Percentiles rank a stretch among this genome's conserved stretches.
These are phyloP conservation scores for Grantiella picta DNA, from an alignment of 2,113 vertebrate genomes.

Conservation along the genomic window DNA sequence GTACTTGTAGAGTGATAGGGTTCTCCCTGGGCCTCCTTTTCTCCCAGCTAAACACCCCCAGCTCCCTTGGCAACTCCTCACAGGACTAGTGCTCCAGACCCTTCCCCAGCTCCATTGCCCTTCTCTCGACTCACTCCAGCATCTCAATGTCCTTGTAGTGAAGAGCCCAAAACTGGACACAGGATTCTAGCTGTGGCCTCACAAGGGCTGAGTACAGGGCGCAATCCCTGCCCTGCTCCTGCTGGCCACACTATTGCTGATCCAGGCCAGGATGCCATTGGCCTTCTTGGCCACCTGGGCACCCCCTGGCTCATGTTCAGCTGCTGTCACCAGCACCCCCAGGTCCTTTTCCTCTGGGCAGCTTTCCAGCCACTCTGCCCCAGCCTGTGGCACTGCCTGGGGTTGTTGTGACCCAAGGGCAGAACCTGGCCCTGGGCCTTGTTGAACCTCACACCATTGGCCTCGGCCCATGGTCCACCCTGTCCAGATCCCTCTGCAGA, in stretches of 20 bases:
- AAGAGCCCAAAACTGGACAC: not conserved
- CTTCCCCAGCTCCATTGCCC: accelerated
- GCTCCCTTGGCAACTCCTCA: not conserved
- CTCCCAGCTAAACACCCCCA: not conserved
- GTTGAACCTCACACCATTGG: not conserved
- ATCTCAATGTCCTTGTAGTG: not conserved
- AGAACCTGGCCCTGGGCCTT: accelerated
- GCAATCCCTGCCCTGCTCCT: not conserved
- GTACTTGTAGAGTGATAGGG: not conserved
- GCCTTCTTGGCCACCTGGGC: not conserved
- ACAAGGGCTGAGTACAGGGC: not conserved
- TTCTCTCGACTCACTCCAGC: not conserved
- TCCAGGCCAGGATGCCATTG: not conserved
- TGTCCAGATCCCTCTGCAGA: not conserved
- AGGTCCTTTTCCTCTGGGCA: accelerated
- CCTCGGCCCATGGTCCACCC: accelerated
- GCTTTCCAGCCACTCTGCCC: not conserved
- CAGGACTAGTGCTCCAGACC: not conserved
- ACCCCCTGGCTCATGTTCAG: not conserved
- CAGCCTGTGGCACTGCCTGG: accelerated
- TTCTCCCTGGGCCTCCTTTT: not conserved
- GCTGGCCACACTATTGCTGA: not conserved
- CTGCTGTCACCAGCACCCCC: accelerated
- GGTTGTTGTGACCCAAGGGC: not conserved
- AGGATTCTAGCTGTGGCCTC: accelerated